phyloP scores from a whole-genome alignment of 2,888 invertebrate genomes.

The Anticlea derivata region DNA sequence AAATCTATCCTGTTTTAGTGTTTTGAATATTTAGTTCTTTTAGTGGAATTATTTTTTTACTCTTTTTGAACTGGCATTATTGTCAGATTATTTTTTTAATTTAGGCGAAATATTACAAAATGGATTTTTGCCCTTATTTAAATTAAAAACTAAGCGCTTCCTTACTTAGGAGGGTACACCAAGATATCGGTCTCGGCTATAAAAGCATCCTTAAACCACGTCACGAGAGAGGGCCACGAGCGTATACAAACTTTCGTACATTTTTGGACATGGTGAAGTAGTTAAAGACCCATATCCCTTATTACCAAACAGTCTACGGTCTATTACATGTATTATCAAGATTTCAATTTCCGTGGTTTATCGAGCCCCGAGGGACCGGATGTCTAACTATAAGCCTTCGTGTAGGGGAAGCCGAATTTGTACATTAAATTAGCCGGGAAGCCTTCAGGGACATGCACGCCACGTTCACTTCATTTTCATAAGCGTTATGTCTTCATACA shows the following conservation, averaged over 20 bases:
- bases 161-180: too few species aligned
- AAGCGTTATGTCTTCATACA: not conserved
- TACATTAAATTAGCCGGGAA: slow-evolving; percentile 35
- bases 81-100: too few species aligned
- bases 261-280: not conserved
- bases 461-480: slow-evolving; percentile 16
- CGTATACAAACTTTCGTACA: not conserved
- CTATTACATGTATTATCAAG: slow-evolving; percentile 23
- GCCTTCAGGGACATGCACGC: slow-evolving; percentile 22
- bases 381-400: slow-evolving; percentile 28
- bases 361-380: slow-evolving; percentile 14
- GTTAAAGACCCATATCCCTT: slow-evolving; percentile 2
- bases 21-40: too few species aligned
- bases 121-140: too few species aligned
- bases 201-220: too few species aligned
- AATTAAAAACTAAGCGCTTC: too few species aligned
- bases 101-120: too few species aligned
- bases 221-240: too few species aligned
- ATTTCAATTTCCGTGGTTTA: slow-evolving; percentile 25
- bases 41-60: too few species aligned
- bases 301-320: slow-evolving; percentile 13
- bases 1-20: not conserved
- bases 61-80: too few species aligned
- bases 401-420: slow-evolving; percentile 38
- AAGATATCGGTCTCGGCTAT: too few species aligned